Percentiles rank a stretch among this genome's conserved stretches.
Evolutionary conservation across 2,113 vertebrate genomes (phyloP).

Genomic region (Phylloscopus trochilus): DNA sequence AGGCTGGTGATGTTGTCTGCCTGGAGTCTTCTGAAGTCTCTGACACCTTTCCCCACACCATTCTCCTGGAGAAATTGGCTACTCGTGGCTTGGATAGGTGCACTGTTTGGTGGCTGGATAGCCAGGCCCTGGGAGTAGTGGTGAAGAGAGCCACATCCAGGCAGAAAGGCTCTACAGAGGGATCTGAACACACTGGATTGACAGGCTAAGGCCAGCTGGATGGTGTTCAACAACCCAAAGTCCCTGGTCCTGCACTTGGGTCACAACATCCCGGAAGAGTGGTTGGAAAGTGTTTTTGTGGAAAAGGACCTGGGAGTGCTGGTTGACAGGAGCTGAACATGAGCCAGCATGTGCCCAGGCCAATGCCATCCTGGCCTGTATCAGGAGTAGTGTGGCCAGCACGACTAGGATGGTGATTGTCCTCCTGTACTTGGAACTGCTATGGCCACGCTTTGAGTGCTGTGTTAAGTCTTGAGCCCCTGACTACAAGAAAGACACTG

Average conservation of each 20-base stretch:
- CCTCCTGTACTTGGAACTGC: neutral
- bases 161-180: neutral
- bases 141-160: neutral
- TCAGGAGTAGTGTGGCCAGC: neutral
- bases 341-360: neutral
- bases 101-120: neutral
- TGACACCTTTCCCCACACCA: neutral
- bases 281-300: neutral
- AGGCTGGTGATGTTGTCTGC: neutral
- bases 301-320: neutral
- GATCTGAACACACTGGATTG: neutral
- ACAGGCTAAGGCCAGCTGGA: fast-evolving
- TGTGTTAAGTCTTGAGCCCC: too few relatives aligned
- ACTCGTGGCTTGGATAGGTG: neutral
- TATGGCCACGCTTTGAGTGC: neutral
- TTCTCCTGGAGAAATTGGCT: neutral
- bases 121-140: neutral
- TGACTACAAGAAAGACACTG: neutral
- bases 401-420: neutral
- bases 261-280: neutral
- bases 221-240: neutral
- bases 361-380: neutral
- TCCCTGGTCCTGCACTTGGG: too few relatives aligned
- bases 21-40: neutral
- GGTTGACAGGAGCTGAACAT: neutral